A percentile compares a stretch with the other conserved stretches of the same genome.
These are phyloP conservation scores for Microcaecilia unicolor DNA, from an alignment of 2,797 vertebrate species.

Conservation along the genomic window DNA sequence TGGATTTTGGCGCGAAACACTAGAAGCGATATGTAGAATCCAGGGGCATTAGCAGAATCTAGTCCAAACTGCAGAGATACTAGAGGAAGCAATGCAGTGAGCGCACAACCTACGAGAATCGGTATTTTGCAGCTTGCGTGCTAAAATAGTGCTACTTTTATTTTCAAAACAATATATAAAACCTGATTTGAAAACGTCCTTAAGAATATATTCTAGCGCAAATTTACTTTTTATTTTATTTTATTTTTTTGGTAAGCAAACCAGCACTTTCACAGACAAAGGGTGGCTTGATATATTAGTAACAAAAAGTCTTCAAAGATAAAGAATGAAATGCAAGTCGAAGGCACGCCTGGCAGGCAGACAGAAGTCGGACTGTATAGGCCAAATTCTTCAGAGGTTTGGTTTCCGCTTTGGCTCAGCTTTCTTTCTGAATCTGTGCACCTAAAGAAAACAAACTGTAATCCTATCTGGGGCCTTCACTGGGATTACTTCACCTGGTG, in stretches of 20 bases:
- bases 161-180: no score
- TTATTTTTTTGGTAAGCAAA: slow-evolving; percentile 15
- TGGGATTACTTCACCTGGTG: slow-evolving; percentile 50
- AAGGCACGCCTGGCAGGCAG: slow-evolving; percentile 47
- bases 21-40: no score
- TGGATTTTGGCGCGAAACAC: no score
- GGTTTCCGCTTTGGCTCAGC: slow-evolving; percentile 51
- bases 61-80: no score
- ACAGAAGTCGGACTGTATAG: slow-evolving; percentile 41
- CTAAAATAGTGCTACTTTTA: no score
- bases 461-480: slow-evolving; percentile 44
- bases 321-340: slow-evolving; percentile 31
- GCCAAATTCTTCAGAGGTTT: slow-evolving; percentile 52
- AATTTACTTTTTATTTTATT: slow-evolving; percentile 13
- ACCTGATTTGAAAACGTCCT: no score
- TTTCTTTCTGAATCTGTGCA: slow-evolving; percentile 43
- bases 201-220: no score
- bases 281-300: slow-evolving; percentile 29
- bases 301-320: slow-evolving; percentile 46
- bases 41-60: no score
- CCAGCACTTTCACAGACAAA: slow-evolving; percentile 34
- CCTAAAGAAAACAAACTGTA: slow-evolving; percentile 55
- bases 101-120: no score
- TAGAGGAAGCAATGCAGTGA: no score
- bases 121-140: no score